Evolutionary conservation across 1,140 invertebrate genomes (phyloP).

Genomic region (Meloidogyne chitwoodi): DNA sequence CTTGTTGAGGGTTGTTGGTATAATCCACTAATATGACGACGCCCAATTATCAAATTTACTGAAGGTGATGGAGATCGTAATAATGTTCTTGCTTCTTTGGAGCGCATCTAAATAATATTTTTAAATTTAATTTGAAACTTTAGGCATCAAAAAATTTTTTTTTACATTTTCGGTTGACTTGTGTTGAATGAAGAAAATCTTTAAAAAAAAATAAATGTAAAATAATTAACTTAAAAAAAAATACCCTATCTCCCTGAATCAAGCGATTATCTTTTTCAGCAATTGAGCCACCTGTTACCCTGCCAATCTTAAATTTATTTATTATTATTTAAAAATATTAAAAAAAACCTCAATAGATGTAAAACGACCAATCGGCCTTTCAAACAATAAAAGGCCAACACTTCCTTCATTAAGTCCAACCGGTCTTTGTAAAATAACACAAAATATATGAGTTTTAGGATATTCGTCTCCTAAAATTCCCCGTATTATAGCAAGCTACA

Average conservation of each 20-base stretch:
- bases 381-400: conserved; percentile 5
- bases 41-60: conserved; percentile 8
- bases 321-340: not conserved
- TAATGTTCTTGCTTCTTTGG: not conserved
- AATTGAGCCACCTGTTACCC: conserved; percentile 5
- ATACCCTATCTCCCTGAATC: conserved; percentile 7
- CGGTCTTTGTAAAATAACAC: not conserved
- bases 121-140: not conserved
- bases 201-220: not conserved
- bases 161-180: conserved; percentile 4
- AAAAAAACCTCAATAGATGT: not conserved
- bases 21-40: not conserved
- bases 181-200: conserved; percentile 6
- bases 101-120: not conserved
- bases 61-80: not conserved
- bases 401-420: not conserved
- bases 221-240: not conserved
- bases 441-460: conserved; percentile 1
- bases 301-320: not conserved
- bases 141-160: not conserved
- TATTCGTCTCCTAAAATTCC: not conserved
- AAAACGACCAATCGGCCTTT: not conserved
- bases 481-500: not conserved
- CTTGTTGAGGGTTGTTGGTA: not conserved
- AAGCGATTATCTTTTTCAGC: not conserved